These are phyloP conservation scores for Sarcophaga peregrina DNA, from an alignment of 1,140 invertebrate species.

Conservation along the genomic window DNA sequence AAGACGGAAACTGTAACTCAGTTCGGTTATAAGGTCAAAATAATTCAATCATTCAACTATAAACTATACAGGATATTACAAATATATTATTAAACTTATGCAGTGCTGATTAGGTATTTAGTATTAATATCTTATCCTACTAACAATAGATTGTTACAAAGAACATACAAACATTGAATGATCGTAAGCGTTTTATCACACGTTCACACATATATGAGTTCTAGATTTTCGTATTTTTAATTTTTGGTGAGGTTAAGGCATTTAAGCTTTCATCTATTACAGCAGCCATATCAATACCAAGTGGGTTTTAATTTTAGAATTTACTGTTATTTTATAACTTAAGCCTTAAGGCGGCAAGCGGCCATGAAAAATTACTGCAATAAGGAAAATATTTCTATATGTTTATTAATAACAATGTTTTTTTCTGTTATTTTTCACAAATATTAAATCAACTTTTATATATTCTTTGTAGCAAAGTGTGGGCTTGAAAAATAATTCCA, in stretches of 20 bases:
- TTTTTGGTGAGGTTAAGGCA: not conserved
- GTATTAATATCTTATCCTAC: too few relatives aligned
- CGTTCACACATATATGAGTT: not conserved
- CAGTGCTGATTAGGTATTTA: too few relatives aligned
- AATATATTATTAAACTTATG: too few relatives aligned
- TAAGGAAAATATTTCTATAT: not conserved
- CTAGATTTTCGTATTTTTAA: not conserved
- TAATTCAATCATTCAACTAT: too few relatives aligned
- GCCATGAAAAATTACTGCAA: not conserved
- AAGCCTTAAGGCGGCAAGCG: not conserved
- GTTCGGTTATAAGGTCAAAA: too few relatives aligned
- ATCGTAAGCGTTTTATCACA: not conserved
- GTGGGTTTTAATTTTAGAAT: not conserved
- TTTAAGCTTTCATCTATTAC: not conserved
- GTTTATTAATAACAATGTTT: slow-evolving; percentile 4
- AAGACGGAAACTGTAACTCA: too few relatives aligned
- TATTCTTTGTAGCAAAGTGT: not conserved
- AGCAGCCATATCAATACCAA: not conserved
- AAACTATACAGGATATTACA: too few relatives aligned
- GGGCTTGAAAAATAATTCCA: not conserved
- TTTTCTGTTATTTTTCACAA: not conserved
- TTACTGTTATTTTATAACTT: slow-evolving; percentile 5
- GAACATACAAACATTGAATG: not conserved
- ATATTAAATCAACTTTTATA: not conserved
- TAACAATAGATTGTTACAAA: too few relatives aligned